Base-by-base conservation (phyloP, 2,888 invertebrate genomes). In the Biston stratarius region DNA sequence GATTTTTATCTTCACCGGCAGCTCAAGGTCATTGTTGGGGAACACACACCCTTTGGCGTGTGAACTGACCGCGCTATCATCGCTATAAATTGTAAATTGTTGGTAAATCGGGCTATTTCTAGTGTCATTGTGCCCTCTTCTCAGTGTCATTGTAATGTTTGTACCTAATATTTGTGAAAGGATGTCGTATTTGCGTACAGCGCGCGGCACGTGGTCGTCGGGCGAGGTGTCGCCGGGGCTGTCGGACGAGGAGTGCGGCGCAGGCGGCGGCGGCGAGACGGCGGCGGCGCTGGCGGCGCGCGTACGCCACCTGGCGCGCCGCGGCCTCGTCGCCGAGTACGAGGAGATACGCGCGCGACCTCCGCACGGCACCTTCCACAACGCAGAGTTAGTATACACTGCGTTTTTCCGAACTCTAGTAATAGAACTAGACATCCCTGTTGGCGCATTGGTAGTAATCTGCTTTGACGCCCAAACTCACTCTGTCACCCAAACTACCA, bases 241-340 rank as follows among this genome's bases (percentile, higher is more conserved):
- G 92, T 97, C 97, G 82, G 98, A 98, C 94, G 98, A 98, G 94
- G 98, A 98, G 94, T 97, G 97, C 87, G 95, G 97, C 80, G 95
- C 95, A 73, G 96, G 96, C 76, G 93, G 94, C 47, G 78, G 95
- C 79, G 95, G 96, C 34, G 94, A 97, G 88, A 93, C 95, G 15
- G 94, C 98, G 78, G 95, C 95, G 64, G 97, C 97, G 88, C 95
- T 98, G 83, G 95, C 97, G 73, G 96, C 96, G 72, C 95, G 96
- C 76, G 95, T 97, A 74, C 96, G 96, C 73, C 94, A 96, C 79
- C 95, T 96, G 73, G 97, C 97, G 58, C 95, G 97, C 56, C 95
- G 96, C 74, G 99, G 98, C 11, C 95, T 99, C 70, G 94, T 96
- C 80, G 96, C 96, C 73, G 99, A 99, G 90, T 99, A 99, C 94